Base-by-base conservation (phyloP, 92 coral and sea anemone genomes). In the Nematostella vectensis region DNA sequence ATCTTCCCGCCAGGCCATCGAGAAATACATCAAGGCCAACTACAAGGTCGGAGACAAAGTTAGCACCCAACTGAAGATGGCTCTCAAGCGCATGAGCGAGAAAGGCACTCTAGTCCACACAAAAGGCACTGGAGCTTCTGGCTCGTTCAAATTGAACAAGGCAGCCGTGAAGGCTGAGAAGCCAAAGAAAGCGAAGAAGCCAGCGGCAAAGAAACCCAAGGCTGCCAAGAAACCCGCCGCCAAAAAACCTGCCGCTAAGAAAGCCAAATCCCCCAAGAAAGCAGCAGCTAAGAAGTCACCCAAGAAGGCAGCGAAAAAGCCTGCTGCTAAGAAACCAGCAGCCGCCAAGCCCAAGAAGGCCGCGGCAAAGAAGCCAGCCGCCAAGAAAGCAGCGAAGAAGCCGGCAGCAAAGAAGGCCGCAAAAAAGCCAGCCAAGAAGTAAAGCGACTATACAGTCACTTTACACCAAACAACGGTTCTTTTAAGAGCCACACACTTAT, bases 1-100 rank as follows among this genome's bases (percentile, higher is more conserved):
- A 25, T 81, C 85, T 21, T 79, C 87, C 64, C 88, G 87, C 79
- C 94, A 74, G 58, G 79, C 79, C 47, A 79, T 84, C 62, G 75
- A 47, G 68, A 84, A 84, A 62, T 80, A 75, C 76, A 68, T 83
- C 57, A 52, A 53, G 58, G 73, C 61, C 27, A 71, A 71, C 76
- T 67, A 61, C 78, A 62, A 61, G 56, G 87, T 67, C 20, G 38
- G 31, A 17, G 62, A 47, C 26, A 62, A 45, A 20, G 65, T 45
- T 26, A 72, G 45, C 11, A 1, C 65, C 11, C 78, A 59, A 16
- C 40, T 83, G 22, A 83, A 65, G 57, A 16, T 58, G 37, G 68
- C 82, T 17, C 54, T 78, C 40, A 69, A 78, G 69, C 61, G 67
- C 27, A 67, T 61, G 24, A 42, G 44, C 10, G 69, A 45, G 8